Percentiles rank a stretch among this genome's conserved stretches.
These are phyloP conservation scores for Eretmochelys imbricata DNA, from an alignment of 2,113 vertebrate genomes.

Conservation along the genomic window DNA sequence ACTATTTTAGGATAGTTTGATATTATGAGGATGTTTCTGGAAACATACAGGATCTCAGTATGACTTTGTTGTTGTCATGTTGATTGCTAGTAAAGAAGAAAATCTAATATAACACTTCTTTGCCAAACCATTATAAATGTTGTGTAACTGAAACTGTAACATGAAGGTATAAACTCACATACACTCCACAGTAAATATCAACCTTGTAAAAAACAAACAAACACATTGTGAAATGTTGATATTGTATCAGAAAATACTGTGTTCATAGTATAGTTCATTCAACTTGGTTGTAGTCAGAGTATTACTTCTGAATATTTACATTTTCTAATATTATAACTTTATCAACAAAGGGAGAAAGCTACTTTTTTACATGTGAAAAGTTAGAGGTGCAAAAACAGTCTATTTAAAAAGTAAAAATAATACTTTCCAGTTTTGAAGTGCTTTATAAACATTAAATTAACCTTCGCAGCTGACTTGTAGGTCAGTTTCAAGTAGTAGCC, in stretches of 20 bases:
- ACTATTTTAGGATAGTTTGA: not conserved
- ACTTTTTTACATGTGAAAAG: not conserved
- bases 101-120: not conserved
- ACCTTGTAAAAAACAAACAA: not conserved
- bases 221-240: not conserved
- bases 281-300: not conserved
- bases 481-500: not conserved
- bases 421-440: conserved; percentile 6
- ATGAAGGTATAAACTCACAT: not conserved
- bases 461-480: conserved; percentile 9
- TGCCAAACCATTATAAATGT: not conserved
- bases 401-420: conserved; percentile 39
- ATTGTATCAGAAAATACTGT: not conserved
- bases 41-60: not conserved
- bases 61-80: not conserved
- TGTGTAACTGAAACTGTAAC: not conserved
- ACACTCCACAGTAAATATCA: not conserved
- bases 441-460: conserved; percentile 53
- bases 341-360: conserved; percentile 3
- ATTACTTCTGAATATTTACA: not conserved
- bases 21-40: not conserved
- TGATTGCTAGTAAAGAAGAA: not conserved
- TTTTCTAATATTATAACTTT: accelerated
- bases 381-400: not conserved
- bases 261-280: not conserved